These are phyloP conservation scores for Tachystola acroxantha DNA, from an alignment of 2,888 invertebrate genomes.

Conservation along the genomic window DNA sequence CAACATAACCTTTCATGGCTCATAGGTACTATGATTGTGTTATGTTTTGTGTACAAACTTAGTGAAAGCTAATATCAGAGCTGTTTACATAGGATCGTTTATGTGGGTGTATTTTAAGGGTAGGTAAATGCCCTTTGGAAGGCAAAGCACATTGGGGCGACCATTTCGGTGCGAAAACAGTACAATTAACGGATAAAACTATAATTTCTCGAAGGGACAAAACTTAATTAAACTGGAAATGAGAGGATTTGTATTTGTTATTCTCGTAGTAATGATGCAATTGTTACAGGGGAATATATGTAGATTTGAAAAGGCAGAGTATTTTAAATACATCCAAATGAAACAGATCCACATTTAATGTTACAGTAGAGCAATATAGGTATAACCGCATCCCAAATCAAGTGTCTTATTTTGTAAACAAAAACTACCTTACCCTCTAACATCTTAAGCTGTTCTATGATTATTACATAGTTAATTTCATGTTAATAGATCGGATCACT, in stretches of 20 bases:
- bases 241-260: conserved; percentile 6
- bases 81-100: conserved; percentile 13
- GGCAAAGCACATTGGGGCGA: neutral
- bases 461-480: too few species aligned
- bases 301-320: too few species aligned
- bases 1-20: neutral
- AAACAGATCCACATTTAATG: too few species aligned
- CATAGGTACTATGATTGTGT: conserved; percentile 2
- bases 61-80: conserved; percentile 11
- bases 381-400: too few species aligned
- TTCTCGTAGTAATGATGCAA: neutral
- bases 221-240: conserved; percentile 10
- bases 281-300: too few species aligned
- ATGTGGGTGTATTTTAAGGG: conserved; percentile 3
- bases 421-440: too few species aligned
- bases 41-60: conserved; percentile 8
- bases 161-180: conserved; percentile 2
- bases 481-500: too few species aligned
- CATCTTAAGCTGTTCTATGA: too few species aligned
- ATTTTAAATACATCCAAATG: too few species aligned
- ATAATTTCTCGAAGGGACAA: conserved; percentile 10
- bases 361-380: too few species aligned
- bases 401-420: too few species aligned
- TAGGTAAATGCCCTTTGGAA: too few species aligned
- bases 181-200: conserved; percentile 10